Percentiles rank a stretch among this genome's conserved stretches.
Evolutionary conservation across 1,140 invertebrate genomes (phyloP).

Genomic region (Gonatopus flavifemur): DNA sequence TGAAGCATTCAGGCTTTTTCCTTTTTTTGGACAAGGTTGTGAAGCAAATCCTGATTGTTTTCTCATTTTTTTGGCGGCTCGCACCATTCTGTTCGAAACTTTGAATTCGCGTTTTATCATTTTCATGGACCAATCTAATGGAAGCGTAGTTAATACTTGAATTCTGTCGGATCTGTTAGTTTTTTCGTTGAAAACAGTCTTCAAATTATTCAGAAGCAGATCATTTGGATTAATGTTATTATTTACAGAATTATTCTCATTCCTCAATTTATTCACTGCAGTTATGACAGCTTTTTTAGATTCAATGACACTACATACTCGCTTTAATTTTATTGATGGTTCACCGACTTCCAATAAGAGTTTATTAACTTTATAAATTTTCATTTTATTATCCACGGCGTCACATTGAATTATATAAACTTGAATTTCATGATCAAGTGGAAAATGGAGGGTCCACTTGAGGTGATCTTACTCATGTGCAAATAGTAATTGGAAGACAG

Average conservation of each 20-base stretch:
- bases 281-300: slow-evolving; percentile 3
- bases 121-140: background rate
- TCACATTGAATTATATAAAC: slow-evolving; percentile 1
- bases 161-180: background rate
- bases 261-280: slow-evolving; percentile 5
- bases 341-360: slow-evolving; percentile 5
- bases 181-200: background rate
- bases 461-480: too few relatives aligned
- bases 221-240: too few relatives aligned
- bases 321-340: slow-evolving; percentile 7
- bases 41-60: too few relatives aligned
- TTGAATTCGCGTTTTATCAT: background rate
- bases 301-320: slow-evolving; percentile 9
- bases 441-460: too few relatives aligned
- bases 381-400: slow-evolving; percentile 4
- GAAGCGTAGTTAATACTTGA: background rate
- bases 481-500: too few relatives aligned
- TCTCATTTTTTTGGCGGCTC: too few relatives aligned
- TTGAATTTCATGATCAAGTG: too few relatives aligned
- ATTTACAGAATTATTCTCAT: slow-evolving; percentile 7
- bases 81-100: background rate
- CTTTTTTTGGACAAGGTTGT: too few relatives aligned
- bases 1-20: too few relatives aligned
- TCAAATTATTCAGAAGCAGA: slow-evolving; percentile 4
- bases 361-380: slow-evolving; percentile 6